Percentiles rank a stretch among this genome's conserved stretches.
Evolutionary conservation across 2,888 invertebrate species (phyloP).

Genomic region (Scaptomyza tumidula): DNA sequence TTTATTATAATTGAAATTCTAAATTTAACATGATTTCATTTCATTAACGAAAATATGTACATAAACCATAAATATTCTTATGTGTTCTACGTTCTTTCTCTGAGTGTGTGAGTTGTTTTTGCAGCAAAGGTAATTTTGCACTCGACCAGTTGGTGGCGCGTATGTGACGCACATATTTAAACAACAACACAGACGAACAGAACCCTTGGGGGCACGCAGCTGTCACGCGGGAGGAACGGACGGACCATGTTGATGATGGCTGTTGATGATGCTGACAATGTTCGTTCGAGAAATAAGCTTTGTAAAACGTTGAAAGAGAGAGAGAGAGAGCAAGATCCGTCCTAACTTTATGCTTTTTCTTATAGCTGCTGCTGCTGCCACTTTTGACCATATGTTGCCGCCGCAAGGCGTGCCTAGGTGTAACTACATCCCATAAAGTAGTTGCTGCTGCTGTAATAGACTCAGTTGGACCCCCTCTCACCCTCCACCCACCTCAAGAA

Average conservation of each 20-base stretch:
- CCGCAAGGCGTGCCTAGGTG: conserved; percentile 74
- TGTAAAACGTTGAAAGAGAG: conserved; percentile 50
- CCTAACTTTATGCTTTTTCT: not conserved
- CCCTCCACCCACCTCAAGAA: conserved; percentile 2
- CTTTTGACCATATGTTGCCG: conserved; percentile 75
- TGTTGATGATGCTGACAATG: conserved; percentile 70
- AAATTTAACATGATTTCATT: too few relatives aligned
- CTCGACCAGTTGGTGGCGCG: conserved; percentile 56
- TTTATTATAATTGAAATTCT: too few relatives aligned
- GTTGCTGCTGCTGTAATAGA: conserved; percentile 66
- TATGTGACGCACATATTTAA: conserved; percentile 81
- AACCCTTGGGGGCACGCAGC: conserved; percentile 43
- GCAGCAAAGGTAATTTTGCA: conserved; percentile 69
- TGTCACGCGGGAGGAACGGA: conserved; percentile 54
- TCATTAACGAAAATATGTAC: too few relatives aligned
- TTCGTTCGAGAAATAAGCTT: conserved; percentile 70
- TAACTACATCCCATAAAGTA: conserved; percentile 80
- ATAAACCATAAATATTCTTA: too few relatives aligned
- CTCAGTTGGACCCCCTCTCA: conserved; percentile 34
- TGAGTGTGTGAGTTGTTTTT: conserved; percentile 15
- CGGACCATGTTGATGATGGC: conserved; percentile 65
- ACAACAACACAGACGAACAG: conserved; percentile 38
- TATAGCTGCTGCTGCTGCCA: conserved; percentile 9
- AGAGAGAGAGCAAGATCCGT: conserved; percentile 47
- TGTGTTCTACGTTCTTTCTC: too few relatives aligned